These are phyloP conservation scores for Phylloscopus whistleri DNA, from an alignment of 2,113 vertebrate species.

Conservation along the genomic window DNA sequence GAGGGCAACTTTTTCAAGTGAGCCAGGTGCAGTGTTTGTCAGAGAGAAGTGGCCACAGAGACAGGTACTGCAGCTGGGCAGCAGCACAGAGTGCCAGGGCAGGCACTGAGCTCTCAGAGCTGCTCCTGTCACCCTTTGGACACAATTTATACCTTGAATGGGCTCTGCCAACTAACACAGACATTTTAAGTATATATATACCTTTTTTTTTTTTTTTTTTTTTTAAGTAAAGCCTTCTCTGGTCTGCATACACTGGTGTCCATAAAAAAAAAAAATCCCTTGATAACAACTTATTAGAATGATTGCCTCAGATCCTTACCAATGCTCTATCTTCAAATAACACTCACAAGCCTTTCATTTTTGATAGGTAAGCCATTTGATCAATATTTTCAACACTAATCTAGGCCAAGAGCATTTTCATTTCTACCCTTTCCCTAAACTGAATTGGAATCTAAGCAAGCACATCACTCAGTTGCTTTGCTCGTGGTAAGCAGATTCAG, in stretches of 20 bases:
- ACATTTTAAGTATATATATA: not conserved
- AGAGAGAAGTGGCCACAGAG: fast-evolving
- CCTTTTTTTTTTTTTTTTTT: not conserved
- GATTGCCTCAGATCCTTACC: not conserved
- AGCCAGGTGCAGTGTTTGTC: not conserved
- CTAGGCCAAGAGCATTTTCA: constrained; percentile 29
- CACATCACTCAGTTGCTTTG: not conserved
- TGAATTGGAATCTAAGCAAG: not conserved
- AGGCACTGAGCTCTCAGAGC: not conserved
- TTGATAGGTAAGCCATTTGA: constrained; percentile 25
- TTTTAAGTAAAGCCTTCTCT: not conserved
- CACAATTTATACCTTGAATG: not conserved
- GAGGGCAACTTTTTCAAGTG: not conserved
- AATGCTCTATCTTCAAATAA: constrained; percentile 18
- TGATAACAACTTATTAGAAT: not conserved
- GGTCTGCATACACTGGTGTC: not conserved
- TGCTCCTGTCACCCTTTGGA: not conserved
- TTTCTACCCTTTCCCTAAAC: not conserved
- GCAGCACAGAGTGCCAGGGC: not conserved
- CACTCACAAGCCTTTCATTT: not conserved
- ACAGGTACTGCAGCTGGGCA: not conserved
- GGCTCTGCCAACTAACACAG: not conserved
- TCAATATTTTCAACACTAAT: constrained; percentile 52
- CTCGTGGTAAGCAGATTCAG: not conserved
- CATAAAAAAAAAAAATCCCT: not conserved